These are phyloP conservation scores for Poecilia wingei DNA, from an alignment of 2,797 vertebrate genomes.

Conservation along the genomic window DNA sequence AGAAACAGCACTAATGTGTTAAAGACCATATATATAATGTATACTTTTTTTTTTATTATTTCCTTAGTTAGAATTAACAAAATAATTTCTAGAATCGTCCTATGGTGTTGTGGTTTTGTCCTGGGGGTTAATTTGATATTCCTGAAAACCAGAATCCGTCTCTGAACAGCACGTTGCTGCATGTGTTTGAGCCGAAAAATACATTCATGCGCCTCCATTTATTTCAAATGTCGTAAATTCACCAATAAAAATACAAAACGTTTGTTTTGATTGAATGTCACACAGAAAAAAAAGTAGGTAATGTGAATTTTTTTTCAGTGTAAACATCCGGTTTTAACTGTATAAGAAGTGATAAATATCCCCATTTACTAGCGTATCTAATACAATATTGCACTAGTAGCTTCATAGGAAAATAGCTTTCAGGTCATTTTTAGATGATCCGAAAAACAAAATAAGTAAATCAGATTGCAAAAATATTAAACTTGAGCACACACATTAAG, in stretches of 20 bases:
- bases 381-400: neutral
- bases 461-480: neutral
- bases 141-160: no score
- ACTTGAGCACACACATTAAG: neutral
- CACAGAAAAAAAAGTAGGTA: no score
- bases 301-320: no score
- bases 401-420: neutral
- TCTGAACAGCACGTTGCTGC: no score
- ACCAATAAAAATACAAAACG: neutral
- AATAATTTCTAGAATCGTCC: neutral
- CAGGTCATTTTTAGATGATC: neutral
- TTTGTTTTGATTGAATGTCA: no score
- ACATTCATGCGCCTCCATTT: neutral
- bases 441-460: neutral
- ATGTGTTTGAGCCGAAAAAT: neutral
- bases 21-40: neutral
- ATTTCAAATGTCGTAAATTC: neutral
- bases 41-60: neutral
- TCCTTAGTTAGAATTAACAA: neutral
- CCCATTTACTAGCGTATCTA: neutral
- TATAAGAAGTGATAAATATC: no score
- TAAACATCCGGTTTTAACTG: no score
- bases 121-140: no score
- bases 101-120: no score
- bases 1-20: conserved; percentile 12